Percentiles rank a stretch among this genome's conserved stretches.
Conservation (phyloP, 2,888 invertebrate species). For the Xestia c-nigrum region DNA sequence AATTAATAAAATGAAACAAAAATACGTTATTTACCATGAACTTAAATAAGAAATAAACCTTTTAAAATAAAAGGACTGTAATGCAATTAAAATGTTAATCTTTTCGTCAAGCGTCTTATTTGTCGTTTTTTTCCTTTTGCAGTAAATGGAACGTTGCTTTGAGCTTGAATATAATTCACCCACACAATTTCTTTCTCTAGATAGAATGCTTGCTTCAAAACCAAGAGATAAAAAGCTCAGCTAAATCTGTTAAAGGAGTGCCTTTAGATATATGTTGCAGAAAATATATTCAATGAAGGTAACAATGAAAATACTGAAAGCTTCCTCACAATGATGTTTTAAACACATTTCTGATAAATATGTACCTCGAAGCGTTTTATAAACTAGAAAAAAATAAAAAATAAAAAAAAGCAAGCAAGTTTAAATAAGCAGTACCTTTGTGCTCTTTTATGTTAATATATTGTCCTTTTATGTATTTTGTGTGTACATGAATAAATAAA, state of each 20-base stretch:
- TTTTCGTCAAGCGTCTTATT: constrained; percentile 21
- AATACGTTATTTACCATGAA: constrained; percentile 19
- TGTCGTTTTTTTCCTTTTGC: constrained; percentile 36
- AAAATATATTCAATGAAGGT: not conserved
- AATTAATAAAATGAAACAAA: constrained; percentile 28
- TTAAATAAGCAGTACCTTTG: too few relatives aligned
- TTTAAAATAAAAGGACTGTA: constrained; percentile 34
- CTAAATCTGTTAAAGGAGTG: not conserved
- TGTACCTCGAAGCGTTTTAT: too few relatives aligned
- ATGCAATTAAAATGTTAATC: constrained; percentile 39
- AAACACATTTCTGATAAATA: too few relatives aligned
- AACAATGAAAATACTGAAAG: not conserved
- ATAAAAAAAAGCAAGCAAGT: too few relatives aligned
- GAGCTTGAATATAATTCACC: not conserved
- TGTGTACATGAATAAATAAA: too few relatives aligned
- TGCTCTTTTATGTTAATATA: too few relatives aligned
- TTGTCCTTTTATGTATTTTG: too few relatives aligned
- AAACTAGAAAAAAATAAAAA: too few relatives aligned
- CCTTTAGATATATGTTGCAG: not conserved
- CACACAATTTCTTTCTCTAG: not conserved
- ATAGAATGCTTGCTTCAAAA: not conserved
- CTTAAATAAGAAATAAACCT: constrained; percentile 31
- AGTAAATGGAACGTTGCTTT: not conserved
- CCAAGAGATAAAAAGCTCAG: not conserved
- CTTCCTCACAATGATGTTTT: not conserved